A percentile compares a stretch with the other conserved stretches of the same genome.
These are phyloP conservation scores for Drosophila lacicola DNA, from an alignment of 2,888 invertebrate genomes.

Conservation along the genomic window DNA sequence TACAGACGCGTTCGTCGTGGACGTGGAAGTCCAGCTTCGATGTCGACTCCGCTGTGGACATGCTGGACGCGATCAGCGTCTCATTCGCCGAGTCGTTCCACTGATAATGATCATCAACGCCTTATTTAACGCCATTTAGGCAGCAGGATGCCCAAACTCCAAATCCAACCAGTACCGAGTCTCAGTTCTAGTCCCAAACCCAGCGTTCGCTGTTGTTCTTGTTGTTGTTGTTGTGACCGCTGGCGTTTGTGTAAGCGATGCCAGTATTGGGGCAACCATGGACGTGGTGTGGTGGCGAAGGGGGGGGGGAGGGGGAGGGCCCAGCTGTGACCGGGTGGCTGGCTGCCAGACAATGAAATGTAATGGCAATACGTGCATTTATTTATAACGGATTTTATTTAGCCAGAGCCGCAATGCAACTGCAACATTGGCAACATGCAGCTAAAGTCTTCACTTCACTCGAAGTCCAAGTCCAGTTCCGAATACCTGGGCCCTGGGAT, in stretches of 20 bases:
- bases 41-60: conserved; percentile 24
- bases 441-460: conserved; percentile 18
- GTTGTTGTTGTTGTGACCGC: conserved; percentile 7
- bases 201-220: conserved; percentile 8
- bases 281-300: too few species aligned
- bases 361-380: conserved; percentile 77
- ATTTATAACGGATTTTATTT: conserved; percentile 68
- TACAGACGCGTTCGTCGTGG: conserved; percentile 47
- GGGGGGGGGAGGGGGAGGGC: neutral
- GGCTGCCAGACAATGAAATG: conserved; percentile 65
- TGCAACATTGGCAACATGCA: conserved; percentile 44
- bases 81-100: conserved; percentile 40
- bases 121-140: conserved; percentile 79
- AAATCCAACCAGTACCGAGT: conserved; percentile 15
- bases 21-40: conserved; percentile 22
- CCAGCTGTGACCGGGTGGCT: conserved; percentile 12
- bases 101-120: conserved; percentile 76
- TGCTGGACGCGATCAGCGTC: conserved; percentile 21
- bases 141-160: conserved; percentile 56
- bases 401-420: conserved; percentile 33
- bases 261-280: neutral
- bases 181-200: conserved; percentile 1
- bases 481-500: conserved; percentile 22
- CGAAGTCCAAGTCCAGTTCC: conserved; percentile 32
- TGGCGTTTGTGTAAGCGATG: conserved; percentile 42